These are phyloP conservation scores for Bos taurus DNA, from an alignment of 2,113 vertebrate species.

Conservation along the genomic window ARS-UCD2.0 NC_037351.1:51916001-51916500, in stretches of 20 bases:
- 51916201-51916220: not conserved
- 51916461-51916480: not conserved
- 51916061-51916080: not conserved
- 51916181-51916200: not conserved
- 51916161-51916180: not conserved
- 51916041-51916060: not conserved
- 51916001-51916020: not conserved
- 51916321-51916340: conserved; percentile 27
- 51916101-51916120: not conserved
- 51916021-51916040: not conserved
- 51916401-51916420: not conserved
- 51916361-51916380: not conserved
- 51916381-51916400: not conserved
- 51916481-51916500: conserved; percentile 41
- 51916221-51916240: not conserved
- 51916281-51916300: not conserved
- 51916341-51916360: not conserved
- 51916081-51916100: not conserved
- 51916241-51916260: not conserved
- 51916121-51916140: not conserved
- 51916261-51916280: not conserved
- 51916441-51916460: conserved; percentile 40
- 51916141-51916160: not conserved
- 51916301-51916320: conserved; percentile 23
- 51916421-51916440: conserved; percentile 1